These are phyloP conservation scores for Drosophila biarmipes DNA, from an alignment of 1,140 invertebrate species.

Conservation along the genomic window DNA sequence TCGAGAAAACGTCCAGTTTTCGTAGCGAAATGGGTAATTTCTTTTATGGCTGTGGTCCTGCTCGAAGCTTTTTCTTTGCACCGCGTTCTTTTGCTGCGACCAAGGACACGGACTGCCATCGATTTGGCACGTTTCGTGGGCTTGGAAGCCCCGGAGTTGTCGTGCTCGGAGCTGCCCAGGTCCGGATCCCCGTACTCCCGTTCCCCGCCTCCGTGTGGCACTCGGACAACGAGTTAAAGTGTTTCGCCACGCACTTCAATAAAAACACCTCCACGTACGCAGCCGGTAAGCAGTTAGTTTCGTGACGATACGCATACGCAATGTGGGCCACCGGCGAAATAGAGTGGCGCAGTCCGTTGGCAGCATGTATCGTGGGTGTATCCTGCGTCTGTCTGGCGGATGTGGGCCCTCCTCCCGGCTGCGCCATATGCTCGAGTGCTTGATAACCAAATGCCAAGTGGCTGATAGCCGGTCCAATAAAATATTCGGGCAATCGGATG, in stretches of 20 bases:
- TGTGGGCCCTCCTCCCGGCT: slow-evolving; percentile 14
- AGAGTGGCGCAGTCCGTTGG: slow-evolving; percentile 24
- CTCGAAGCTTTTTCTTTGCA: slow-evolving; percentile 9
- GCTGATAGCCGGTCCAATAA: slow-evolving; percentile 51
- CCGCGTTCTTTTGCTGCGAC: neutral
- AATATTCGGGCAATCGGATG: slow-evolving; percentile 37
- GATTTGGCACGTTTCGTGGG: slow-evolving; percentile 48
- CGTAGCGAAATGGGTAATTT: slow-evolving; percentile 5
- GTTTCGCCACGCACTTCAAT: slow-evolving; percentile 80
- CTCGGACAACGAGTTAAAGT: slow-evolving; percentile 73
- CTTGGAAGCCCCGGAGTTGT: slow-evolving; percentile 16
- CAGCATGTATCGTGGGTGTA: slow-evolving; percentile 50
- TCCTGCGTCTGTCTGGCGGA: slow-evolving; percentile 49
- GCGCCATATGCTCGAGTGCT: slow-evolving; percentile 68
- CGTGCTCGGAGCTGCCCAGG: slow-evolving; percentile 20
- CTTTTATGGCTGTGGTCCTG: slow-evolving; percentile 16
- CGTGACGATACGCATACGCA: slow-evolving; percentile 76
- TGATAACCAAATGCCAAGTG: slow-evolving; percentile 66
- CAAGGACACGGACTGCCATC: slow-evolving; percentile 27
- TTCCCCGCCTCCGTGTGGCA: slow-evolving; percentile 43
- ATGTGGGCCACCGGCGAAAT: slow-evolving; percentile 43
- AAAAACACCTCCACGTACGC: slow-evolving; percentile 75
- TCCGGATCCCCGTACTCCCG: slow-evolving; percentile 13
- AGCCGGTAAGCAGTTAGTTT: slow-evolving; percentile 49
- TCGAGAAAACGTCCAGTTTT: neutral